Evolutionary conservation across 2,888 invertebrate genomes (phyloP).

Genomic region (Sthenelais limicola): DNA sequence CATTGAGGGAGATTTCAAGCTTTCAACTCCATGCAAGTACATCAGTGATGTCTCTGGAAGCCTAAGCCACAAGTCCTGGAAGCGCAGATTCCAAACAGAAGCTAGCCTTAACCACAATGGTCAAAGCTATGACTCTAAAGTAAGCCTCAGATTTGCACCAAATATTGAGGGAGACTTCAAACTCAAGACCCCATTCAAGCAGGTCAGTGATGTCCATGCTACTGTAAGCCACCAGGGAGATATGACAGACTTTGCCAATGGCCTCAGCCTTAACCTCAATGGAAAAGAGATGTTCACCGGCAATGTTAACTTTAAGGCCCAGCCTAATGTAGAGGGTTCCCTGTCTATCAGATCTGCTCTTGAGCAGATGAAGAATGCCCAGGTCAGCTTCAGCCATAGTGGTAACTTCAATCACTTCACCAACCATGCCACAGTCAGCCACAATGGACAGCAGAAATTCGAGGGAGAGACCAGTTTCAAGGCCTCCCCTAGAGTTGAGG

Average conservation of each 20-base stretch:
- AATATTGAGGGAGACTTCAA: constrained; percentile 26
- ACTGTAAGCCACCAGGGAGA: constrained; percentile 26
- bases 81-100: constrained; percentile 3
- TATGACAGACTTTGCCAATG: constrained; percentile 5
- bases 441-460: constrained; percentile 13
- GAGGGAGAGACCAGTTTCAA: background rate
- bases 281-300: background rate
- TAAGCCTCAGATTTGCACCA: constrained; percentile 11
- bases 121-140: constrained; percentile 7
- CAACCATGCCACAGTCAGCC: constrained; percentile 2
- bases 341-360: background rate
- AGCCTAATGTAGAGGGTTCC: background rate
- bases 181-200: constrained; percentile 19
- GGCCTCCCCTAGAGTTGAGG: constrained; percentile 3
- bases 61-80: constrained; percentile 15
- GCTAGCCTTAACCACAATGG: background rate
- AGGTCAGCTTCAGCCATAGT: constrained; percentile 1
- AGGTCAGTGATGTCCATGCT: constrained; percentile 1
- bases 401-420: constrained; percentile 6
- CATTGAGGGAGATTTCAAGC: constrained; percentile 1
- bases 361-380: background rate
- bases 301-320: background rate
- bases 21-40: constrained; percentile 2
- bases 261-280: background rate
- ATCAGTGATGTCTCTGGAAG: background rate